Percentiles rank a stretch among this genome's conserved stretches.
Conservation (phyloP, 2,888 invertebrate genomes). For the Neoaliturus tenellus region DNA sequence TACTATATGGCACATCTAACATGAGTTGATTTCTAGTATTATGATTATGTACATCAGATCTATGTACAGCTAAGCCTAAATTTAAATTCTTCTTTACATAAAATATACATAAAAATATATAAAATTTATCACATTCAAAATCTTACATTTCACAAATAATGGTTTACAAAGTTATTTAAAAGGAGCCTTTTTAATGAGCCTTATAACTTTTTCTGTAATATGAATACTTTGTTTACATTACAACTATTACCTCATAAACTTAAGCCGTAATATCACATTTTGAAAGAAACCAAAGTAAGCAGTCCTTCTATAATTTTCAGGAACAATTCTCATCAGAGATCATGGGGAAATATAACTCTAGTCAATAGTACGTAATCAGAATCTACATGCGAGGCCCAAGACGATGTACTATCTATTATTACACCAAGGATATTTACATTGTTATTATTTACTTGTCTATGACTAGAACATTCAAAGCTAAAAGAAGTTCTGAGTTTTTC, state of each 20-base stretch:
- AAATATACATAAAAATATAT: background rate
- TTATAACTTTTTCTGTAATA: background rate
- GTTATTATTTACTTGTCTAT: background rate
- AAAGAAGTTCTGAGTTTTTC: slow-evolving; percentile 5
- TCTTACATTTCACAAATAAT: background rate
- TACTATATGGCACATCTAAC: background rate
- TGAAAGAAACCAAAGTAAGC: background rate
- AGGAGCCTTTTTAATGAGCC: background rate
- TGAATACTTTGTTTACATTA: background rate
- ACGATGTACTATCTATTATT: background rate
- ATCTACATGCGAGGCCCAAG: background rate
- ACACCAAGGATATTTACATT: background rate
- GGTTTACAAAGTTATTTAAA: background rate
- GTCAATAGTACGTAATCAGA: background rate
- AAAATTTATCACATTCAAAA: background rate
- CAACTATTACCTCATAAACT: background rate
- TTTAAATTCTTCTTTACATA: background rate
- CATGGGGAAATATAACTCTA: background rate
- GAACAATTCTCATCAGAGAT: background rate
- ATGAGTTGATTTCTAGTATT: background rate
- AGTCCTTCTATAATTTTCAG: background rate
- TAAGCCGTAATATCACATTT: background rate
- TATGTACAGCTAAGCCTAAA: background rate
- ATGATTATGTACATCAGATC: background rate
- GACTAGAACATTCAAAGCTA: background rate